These are phyloP conservation scores for Ptilodon capucinus DNA, from an alignment of 2,888 invertebrate species.

Conservation along the genomic window DNA sequence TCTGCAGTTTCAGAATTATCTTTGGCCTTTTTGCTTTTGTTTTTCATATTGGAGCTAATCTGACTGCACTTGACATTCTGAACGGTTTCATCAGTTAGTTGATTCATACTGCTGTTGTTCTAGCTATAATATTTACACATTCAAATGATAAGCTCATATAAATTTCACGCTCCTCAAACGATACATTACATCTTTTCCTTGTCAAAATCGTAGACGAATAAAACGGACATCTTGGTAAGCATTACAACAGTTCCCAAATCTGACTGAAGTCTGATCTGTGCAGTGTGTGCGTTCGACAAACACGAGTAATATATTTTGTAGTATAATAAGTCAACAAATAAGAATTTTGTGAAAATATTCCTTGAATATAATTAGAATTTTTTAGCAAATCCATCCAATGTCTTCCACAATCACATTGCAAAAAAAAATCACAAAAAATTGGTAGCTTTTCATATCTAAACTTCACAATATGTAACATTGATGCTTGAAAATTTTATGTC, in stretches of 20 bases:
- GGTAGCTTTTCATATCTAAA: slow-evolving; percentile 35
- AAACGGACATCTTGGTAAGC: slow-evolving; percentile 78
- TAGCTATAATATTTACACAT: slow-evolving; percentile 76
- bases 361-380: slow-evolving; percentile 55
- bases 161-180: slow-evolving; percentile 54
- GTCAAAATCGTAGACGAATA: slow-evolving; percentile 75
- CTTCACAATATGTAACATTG: too few relatives aligned
- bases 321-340: slow-evolving; percentile 45
- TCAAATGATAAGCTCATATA: slow-evolving; percentile 65
- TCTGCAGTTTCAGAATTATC: slow-evolving; percentile 67
- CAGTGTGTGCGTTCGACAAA: slow-evolving; percentile 39
- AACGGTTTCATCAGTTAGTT: slow-evolving; percentile 66
- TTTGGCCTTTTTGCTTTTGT: slow-evolving; percentile 78
- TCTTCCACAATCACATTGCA: slow-evolving; percentile 76
- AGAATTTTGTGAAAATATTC: slow-evolving; percentile 58
- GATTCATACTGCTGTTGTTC: slow-evolving; percentile 69
- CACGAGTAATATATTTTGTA: slow-evolving; percentile 39
- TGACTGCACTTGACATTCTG: slow-evolving; percentile 72
- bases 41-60: slow-evolving; percentile 66
- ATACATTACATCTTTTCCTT: slow-evolving; percentile 68
- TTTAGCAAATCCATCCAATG: slow-evolving; percentile 51
- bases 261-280: slow-evolving; percentile 45
- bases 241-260: slow-evolving; percentile 54
- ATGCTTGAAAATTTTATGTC: slow-evolving; percentile 7
- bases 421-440: slow-evolving; percentile 67